A percentile compares a stretch with the other conserved stretches of the same genome.
These are phyloP conservation scores for Trachythela sp. DNA, from an alignment of 64 coral and sea anemone species.

Conservation along the genomic window DNA sequence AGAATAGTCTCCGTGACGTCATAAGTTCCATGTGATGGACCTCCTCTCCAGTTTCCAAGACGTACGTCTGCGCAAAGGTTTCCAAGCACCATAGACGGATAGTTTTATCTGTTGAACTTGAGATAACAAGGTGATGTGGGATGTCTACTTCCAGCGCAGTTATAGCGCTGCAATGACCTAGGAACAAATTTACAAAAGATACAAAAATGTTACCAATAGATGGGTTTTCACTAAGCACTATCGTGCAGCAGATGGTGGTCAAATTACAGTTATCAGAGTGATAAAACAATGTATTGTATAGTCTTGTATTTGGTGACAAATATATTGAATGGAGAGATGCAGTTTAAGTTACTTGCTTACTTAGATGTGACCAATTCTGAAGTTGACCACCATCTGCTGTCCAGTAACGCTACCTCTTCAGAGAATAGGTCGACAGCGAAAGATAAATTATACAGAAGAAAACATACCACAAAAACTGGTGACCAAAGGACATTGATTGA, in stretches of 20 bases:
- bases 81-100: slow-evolving; percentile 96
- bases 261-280: too few species aligned
- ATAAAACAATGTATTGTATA: too few species aligned
- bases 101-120: slow-evolving; percentile 84
- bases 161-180: slow-evolving; percentile 82
- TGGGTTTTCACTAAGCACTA: too few species aligned
- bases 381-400: too few species aligned
- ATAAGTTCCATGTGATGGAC: slow-evolving; percentile 74
- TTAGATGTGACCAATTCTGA: background rate
- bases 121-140: slow-evolving; percentile 59
- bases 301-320: too few species aligned
- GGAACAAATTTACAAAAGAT: background rate
- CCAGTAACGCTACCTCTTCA: background rate
- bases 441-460: background rate
- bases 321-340: background rate
- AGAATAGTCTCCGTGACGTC: slow-evolving; percentile 54
- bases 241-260: too few species aligned
- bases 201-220: background rate
- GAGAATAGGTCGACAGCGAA: background rate
- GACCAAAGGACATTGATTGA: slow-evolving; percentile 68
- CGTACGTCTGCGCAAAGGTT: slow-evolving; percentile 75
- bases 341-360: too few species aligned
- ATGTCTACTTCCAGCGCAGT: slow-evolving; percentile 70
- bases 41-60: slow-evolving; percentile 76
- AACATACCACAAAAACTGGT: slow-evolving; percentile 63